A percentile compares a stretch with the other conserved stretches of the same genome.
phyloP scores from a whole-genome alignment of 2,888 invertebrate species.

The Nasonia oneida region DNA sequence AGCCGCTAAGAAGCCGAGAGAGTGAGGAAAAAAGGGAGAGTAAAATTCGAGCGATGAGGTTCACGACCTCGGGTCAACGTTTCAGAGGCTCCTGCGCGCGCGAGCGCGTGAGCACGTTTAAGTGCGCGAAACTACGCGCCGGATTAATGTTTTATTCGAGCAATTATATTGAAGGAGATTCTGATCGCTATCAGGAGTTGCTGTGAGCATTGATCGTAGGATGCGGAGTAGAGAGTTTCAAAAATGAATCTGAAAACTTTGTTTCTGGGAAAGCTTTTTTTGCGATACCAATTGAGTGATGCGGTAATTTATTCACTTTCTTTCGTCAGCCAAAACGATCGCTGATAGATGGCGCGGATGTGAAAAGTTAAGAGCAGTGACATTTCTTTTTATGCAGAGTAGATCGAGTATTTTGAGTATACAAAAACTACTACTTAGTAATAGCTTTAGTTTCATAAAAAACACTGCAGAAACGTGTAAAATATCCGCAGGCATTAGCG shows the following conservation, averaged over 20 bases:
- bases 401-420: not conserved
- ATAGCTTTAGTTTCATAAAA: not conserved
- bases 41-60: constrained; percentile 52
- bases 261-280: not conserved
- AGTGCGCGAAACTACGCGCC: constrained; percentile 43
- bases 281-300: no score
- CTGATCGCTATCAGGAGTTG: no score
- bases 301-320: not conserved
- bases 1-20: constrained; percentile 17
- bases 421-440: not conserved
- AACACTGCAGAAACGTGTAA: not conserved
- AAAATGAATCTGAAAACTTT: not conserved
- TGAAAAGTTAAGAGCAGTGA: not conserved
- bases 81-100: constrained; percentile 1
- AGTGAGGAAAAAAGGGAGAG: constrained; percentile 33
- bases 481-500: not conserved
- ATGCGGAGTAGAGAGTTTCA: not conserved
- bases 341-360: no score
- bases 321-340: not conserved
- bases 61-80: constrained; percentile 58
- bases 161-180: constrained; percentile 23
- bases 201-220: not conserved
- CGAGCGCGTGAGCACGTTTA: not conserved
- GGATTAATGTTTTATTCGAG: constrained; percentile 7
- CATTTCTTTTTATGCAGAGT: no score